phyloP scores from a whole-genome alignment of 2,888 invertebrate genomes.

The Dolichopus griseipennis region DNA sequence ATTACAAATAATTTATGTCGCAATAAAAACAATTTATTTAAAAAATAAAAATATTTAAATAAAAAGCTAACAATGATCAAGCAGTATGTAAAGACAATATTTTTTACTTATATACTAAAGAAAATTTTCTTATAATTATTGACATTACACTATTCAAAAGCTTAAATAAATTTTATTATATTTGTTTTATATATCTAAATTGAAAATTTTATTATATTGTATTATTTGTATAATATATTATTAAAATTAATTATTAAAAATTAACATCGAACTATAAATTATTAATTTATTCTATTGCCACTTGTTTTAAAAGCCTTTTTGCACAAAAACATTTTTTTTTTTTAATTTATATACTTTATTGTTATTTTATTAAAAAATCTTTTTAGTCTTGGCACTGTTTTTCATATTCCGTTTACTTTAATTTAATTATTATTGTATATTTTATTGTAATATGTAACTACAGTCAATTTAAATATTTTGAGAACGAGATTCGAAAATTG shows the following conservation, averaged over 20 bases:
- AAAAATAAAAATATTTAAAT: constrained; percentile 6
- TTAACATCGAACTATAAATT: background rate
- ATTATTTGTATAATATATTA: background rate
- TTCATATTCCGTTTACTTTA: background rate
- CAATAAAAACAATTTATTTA: constrained; percentile 4
- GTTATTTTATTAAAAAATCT: no score
- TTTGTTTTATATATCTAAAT: background rate
- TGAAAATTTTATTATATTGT: background rate
- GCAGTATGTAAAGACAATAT: constrained; percentile 6
- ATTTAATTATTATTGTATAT: background rate
- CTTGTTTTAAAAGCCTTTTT: background rate
- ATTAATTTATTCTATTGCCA: background rate
- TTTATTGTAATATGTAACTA: background rate
- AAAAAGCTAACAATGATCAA: constrained; percentile 4
- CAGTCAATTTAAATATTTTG: constrained; percentile 40
- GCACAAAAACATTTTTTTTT: background rate
- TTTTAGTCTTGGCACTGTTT: background rate
- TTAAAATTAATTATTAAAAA: background rate
- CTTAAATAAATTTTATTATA: background rate
- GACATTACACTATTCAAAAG: background rate
- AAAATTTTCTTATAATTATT: background rate
- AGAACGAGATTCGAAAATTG: constrained; percentile 69
- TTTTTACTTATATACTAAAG: background rate
- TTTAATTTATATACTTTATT: no score
- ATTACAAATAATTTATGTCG: background rate